Evolutionary conservation across 2,888 invertebrate species (phyloP).

Genomic region (Daptonema setosum): DNA sequence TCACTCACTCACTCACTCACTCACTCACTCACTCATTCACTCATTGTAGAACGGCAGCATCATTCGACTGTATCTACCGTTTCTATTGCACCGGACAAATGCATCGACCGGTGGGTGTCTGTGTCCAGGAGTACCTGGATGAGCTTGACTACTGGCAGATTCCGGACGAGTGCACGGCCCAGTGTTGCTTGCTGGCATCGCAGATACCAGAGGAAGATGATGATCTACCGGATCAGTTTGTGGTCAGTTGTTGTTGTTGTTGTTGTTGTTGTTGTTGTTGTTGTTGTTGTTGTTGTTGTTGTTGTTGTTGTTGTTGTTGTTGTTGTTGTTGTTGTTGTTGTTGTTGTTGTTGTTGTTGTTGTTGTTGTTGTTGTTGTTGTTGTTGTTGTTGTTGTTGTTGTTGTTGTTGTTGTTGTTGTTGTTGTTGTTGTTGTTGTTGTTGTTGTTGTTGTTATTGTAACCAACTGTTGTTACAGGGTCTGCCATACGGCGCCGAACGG

Average conservation of each 20-base stretch:
- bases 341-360: not conserved
- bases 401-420: not conserved
- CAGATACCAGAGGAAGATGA: not conserved
- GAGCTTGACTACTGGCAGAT: slow-evolving; percentile 24
- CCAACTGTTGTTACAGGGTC: not conserved
- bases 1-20: not conserved
- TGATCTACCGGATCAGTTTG: not conserved
- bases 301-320: not conserved
- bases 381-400: not conserved
- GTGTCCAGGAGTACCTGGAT: slow-evolving; percentile 15
- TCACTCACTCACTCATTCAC: not conserved
- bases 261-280: not conserved
- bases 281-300: not conserved
- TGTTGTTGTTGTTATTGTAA: not conserved
- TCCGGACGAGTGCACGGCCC: slow-evolving; percentile 12
- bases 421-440: not conserved
- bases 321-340: not conserved
- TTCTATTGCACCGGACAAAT: slow-evolving; percentile 12
- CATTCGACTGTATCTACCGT: not conserved
- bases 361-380: not conserved
- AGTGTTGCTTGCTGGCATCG: slow-evolving; percentile 13
- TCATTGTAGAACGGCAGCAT: not conserved
- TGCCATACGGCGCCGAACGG: not conserved
- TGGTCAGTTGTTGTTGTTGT: not conserved
- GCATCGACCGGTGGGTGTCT: slow-evolving; percentile 23